These are phyloP conservation scores for Gymnoscopelus microlampas DNA, from an alignment of 2,797 vertebrate genomes.

Conservation along the genomic window DNA sequence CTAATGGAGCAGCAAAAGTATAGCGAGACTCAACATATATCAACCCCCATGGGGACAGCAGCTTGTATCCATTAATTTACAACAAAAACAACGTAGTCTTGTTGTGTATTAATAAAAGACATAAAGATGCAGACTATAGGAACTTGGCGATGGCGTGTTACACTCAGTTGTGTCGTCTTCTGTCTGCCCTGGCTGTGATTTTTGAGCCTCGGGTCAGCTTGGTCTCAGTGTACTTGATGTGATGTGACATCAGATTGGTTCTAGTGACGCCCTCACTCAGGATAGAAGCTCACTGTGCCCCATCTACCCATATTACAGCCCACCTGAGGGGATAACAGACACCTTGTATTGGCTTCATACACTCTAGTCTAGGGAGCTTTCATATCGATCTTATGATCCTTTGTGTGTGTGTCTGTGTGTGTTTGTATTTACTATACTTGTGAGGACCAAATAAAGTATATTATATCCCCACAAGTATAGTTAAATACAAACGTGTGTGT, in stretches of 20 bases:
- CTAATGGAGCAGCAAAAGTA: no score
- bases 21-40: no score
- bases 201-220: constrained; percentile 51
- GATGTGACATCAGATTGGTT: constrained; percentile 52
- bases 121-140: no score
- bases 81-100: no score
- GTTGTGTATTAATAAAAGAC: no score
- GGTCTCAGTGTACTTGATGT: constrained; percentile 42
- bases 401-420: constrained; percentile 41
- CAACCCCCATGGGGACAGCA: no score
- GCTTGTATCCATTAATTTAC: no score
- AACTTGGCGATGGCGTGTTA: not conserved
- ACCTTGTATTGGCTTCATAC: constrained; percentile 77
- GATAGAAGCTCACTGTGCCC: constrained; percentile 45
- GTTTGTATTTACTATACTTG: constrained; percentile 24
- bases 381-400: constrained; percentile 68
- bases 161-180: not conserved
- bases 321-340: constrained; percentile 80
- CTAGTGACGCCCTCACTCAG: constrained; percentile 29
- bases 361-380: constrained; percentile 52
- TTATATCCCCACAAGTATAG: constrained; percentile 1
- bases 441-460: constrained; percentile 25
- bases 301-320: constrained; percentile 64
- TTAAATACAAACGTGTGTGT: constrained; percentile 7
- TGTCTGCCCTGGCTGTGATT: constrained; percentile 21